A percentile compares a stretch with the other conserved stretches of the same genome.
Conservation (phyloP, 2,113 vertebrate species). For the Potamarius usumacintae region DNA sequence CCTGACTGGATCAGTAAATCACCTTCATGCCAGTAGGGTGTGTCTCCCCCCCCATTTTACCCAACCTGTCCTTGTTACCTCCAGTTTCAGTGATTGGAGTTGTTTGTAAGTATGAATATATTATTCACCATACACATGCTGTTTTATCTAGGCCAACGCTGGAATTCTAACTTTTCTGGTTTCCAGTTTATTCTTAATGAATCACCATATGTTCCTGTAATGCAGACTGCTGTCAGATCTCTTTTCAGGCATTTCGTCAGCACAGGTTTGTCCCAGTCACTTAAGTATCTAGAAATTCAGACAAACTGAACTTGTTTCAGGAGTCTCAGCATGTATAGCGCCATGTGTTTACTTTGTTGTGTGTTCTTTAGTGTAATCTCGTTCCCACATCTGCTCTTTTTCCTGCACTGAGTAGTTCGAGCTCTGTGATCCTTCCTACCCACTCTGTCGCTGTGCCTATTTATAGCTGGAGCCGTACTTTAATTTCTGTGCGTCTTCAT, state of each 20-base stretch:
- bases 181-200: neutral
- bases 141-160: neutral
- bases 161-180: neutral
- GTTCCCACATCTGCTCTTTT: constrained; percentile 30
- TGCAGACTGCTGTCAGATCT: neutral
- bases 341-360: constrained; percentile 16
- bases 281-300: neutral
- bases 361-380: constrained; percentile 6
- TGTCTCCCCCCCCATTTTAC: neutral
- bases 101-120: neutral
- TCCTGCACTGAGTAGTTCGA: constrained; percentile 19
- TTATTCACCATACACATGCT: neutral
- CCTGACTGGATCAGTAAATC: neutral
- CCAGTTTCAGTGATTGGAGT: neutral
- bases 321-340: neutral
- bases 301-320: neutral
- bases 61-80: neutral
- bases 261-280: neutral
- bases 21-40: neutral
- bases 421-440: constrained; percentile 39
- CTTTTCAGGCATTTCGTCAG: neutral
- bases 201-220: neutral
- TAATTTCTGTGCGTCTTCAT: constrained; percentile 33
- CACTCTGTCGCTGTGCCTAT: constrained; percentile 48
- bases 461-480: constrained; percentile 47